Percentiles rank a stretch among this genome's conserved stretches.
These are phyloP conservation scores for Pholis gunnellus DNA, from an alignment of 2,113 vertebrate genomes.

Conservation along the genomic window DNA sequence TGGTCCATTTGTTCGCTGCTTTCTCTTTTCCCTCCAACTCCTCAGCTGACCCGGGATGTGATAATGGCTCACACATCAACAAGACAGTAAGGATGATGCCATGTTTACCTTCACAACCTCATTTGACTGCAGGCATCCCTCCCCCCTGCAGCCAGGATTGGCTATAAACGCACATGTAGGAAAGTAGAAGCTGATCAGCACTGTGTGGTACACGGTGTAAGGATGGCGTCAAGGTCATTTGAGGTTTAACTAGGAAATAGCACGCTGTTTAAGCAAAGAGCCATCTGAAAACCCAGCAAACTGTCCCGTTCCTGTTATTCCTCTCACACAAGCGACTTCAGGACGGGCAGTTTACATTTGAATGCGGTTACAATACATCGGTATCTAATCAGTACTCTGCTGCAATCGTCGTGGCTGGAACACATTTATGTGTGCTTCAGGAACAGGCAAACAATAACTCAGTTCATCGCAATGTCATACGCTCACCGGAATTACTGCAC, in stretches of 20 bases:
- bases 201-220: conserved; percentile 11
- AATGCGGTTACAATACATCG: conserved; percentile 4
- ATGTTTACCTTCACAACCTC: conserved; percentile 16
- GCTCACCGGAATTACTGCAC: conserved; percentile 45
- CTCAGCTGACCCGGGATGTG: conserved; percentile 2
- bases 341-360: conserved; percentile 16
- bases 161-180: conserved; percentile 5
- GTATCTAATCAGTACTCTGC: conserved; percentile 23
- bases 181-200: conserved; percentile 15
- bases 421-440: not conserved
- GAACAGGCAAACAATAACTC: not conserved
- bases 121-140: conserved; percentile 10
- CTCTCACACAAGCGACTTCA: not conserved
- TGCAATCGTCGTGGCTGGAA: not conserved
- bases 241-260: conserved; percentile 65
- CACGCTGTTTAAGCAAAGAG: not conserved
- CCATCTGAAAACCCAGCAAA: not conserved
- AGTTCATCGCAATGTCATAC: conserved; percentile 27
- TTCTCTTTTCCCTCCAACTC: conserved; percentile 1
- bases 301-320: not conserved
- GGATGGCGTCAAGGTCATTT: conserved; percentile 82
- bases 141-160: not conserved
- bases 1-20: conserved; percentile 7
- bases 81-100: conserved; percentile 1
- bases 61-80: conserved; percentile 41